These are phyloP conservation scores for Erebia epiphron DNA, from an alignment of 2,888 invertebrate genomes.

Conservation along the genomic window DNA sequence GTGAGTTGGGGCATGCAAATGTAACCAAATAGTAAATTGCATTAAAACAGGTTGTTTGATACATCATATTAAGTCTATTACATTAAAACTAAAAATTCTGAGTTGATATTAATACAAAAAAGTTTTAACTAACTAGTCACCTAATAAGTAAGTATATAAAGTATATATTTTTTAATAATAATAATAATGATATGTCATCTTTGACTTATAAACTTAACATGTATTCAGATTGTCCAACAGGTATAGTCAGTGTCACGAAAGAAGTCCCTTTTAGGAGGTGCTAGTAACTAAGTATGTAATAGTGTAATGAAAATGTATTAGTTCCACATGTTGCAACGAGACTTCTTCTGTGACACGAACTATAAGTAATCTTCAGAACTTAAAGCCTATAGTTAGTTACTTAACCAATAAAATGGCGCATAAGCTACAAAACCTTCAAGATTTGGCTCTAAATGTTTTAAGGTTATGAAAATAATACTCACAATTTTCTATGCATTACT, in stretches of 20 bases:
- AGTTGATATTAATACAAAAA: neutral
- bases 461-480: constrained; percentile 51
- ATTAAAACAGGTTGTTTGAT: neutral
- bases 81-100: neutral
- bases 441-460: neutral
- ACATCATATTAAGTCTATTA: neutral
- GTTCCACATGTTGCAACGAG: too few relatives aligned
- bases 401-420: neutral
- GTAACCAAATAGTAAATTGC: neutral
- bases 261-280: too few relatives aligned
- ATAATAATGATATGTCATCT: too few relatives aligned
- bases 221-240: too few relatives aligned
- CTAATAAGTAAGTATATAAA: too few relatives aligned
- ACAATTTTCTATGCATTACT: constrained; percentile 75
- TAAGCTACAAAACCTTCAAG: neutral
- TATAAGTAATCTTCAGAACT: neutral
- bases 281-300: too few relatives aligned
- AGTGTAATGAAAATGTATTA: too few relatives aligned
- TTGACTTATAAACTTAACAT: too few relatives aligned
- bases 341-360: neutral
- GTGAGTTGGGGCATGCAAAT: neutral
- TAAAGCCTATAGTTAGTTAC: neutral
- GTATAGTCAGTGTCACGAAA: too few relatives aligned
- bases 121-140: neutral
- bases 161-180: too few relatives aligned